Evolutionary conservation across 2,113 vertebrate genomes (phyloP).

Genomic region (Aythya baeri): DNA sequence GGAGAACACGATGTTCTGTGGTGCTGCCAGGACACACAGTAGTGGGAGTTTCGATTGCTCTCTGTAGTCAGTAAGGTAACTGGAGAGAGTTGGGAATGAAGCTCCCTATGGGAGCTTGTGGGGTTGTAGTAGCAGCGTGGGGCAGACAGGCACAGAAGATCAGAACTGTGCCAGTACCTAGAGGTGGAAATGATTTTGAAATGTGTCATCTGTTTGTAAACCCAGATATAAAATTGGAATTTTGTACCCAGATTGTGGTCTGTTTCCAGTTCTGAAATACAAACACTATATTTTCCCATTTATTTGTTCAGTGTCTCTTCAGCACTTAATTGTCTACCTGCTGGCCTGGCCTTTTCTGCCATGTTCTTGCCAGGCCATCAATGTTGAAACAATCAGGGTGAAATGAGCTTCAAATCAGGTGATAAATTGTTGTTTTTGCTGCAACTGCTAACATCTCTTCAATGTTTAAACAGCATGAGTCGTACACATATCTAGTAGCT

Average conservation of each 20-base stretch:
- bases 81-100: neutral
- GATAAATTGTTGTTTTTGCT: slow-evolving; percentile 27
- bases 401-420: neutral
- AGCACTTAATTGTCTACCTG: slow-evolving; percentile 6
- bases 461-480: slow-evolving; percentile 61
- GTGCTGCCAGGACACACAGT: neutral
- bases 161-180: neutral
- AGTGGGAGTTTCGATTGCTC: rapidly evolving
- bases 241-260: neutral
- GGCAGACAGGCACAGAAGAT: neutral
- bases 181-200: neutral
- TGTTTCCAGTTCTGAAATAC: neutral
- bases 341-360: neutral
- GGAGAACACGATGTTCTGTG: neutral
- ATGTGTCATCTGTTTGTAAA: neutral
- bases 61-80: neutral
- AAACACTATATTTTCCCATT: neutral
- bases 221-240: neutral
- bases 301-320: neutral
- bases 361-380: neutral
- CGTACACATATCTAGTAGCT: slow-evolving; percentile 19
- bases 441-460: slow-evolving; percentile 39
- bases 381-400: neutral
- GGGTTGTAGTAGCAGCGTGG: neutral
- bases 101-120: rapidly evolving